Conservation (phyloP, 2,888 invertebrate species). For the Trachelus troglodyta region DNA sequence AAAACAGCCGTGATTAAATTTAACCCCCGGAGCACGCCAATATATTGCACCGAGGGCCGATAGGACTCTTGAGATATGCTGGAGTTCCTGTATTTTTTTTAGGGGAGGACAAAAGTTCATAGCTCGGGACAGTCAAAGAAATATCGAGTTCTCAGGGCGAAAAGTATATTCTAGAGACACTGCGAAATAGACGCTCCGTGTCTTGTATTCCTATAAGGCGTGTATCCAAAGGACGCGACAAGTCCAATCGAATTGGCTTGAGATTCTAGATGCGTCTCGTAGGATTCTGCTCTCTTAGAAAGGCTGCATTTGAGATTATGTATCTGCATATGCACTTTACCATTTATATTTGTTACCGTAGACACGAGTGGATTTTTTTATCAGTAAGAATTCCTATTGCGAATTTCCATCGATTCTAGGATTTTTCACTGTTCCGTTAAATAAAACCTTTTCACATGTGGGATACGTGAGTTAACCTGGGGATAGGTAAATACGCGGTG, state of each 20-base stretch:
- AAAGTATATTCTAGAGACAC: not conserved
- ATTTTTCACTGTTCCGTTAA: slow-evolving; percentile 27
- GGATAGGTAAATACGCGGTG: not conserved
- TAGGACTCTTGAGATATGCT: not conserved
- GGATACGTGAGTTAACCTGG: not conserved
- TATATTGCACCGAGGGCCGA: not conserved
- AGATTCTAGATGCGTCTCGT: not conserved
- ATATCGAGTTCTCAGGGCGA: not conserved
- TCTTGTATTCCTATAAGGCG: not conserved
- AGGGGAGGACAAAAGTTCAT: not conserved
- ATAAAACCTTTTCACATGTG: slow-evolving; percentile 28
- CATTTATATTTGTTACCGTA: not conserved
- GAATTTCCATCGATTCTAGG: slow-evolving; percentile 33
- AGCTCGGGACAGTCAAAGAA: not conserved
- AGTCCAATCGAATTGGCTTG: not conserved
- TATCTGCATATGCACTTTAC: not conserved
- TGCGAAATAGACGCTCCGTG: not conserved
- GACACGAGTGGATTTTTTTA: not conserved
- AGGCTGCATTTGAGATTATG: not conserved
- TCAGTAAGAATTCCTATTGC: not conserved
- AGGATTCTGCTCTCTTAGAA: not conserved
- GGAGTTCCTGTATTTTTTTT: not conserved
- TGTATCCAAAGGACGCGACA: not conserved
- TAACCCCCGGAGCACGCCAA: not conserved
- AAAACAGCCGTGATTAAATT: not conserved